Conservation (phyloP, 2,888 invertebrate species). For the Furcula furcula region DNA sequence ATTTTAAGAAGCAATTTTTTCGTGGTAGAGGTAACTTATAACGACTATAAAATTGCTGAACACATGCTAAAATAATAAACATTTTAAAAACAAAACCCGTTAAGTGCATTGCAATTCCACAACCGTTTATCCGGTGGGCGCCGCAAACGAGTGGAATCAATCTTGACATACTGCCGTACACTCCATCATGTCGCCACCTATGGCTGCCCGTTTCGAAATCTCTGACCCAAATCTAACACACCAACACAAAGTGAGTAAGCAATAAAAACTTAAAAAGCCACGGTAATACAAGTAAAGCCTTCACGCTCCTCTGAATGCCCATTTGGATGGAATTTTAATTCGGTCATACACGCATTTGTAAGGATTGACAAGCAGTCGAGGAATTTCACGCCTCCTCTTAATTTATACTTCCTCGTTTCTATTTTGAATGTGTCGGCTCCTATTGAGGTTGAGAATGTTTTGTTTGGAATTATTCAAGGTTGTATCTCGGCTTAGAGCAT, state of each 20-base stretch:
- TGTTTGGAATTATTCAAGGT: constrained; percentile 19
- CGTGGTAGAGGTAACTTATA: no score
- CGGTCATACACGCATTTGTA: constrained; percentile 53
- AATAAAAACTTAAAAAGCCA: not conserved
- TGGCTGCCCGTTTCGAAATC: not conserved
- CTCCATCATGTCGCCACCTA: constrained; percentile 1
- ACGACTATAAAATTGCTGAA: no score
- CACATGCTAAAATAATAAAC: no score
- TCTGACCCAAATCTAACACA: constrained; percentile 1
- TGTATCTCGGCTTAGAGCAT: not conserved
- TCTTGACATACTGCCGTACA: not conserved
- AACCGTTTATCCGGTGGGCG: not conserved
- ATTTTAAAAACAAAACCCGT: no score
- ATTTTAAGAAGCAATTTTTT: no score
- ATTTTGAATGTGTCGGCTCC: constrained; percentile 26
- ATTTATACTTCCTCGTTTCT: constrained; percentile 67
- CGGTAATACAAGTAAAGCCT: not conserved
- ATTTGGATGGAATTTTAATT: constrained; percentile 58
- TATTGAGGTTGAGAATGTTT: constrained; percentile 24
- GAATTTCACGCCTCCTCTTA: constrained; percentile 70
- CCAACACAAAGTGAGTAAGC: not conserved
- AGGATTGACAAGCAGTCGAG: constrained; percentile 50
- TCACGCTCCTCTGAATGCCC: constrained; percentile 7
- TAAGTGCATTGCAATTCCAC: constrained; percentile 1
- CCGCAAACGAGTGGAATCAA: not conserved